Evolutionary conservation across 2,797 vertebrate genomes (phyloP).

Genomic region (Lates japonicus): DNA sequence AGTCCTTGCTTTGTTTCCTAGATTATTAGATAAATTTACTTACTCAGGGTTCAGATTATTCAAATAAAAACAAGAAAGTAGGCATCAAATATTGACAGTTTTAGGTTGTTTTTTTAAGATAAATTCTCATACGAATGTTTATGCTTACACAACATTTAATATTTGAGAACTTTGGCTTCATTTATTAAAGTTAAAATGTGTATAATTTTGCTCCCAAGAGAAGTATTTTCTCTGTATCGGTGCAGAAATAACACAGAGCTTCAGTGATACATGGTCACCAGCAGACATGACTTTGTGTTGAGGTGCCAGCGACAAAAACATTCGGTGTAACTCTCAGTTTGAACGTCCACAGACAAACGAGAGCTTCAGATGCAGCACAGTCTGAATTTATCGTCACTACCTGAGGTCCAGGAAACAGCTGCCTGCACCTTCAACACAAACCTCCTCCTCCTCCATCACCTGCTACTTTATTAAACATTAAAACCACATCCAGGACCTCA

Average conservation of each 20-base stretch:
- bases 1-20: not conserved
- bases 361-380: slow-evolving; percentile 56
- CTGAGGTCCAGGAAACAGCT: slow-evolving; percentile 62
- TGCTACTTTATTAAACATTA: slow-evolving; percentile 44
- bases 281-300: not conserved
- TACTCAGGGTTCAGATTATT: not conserved
- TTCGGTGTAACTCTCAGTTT: slow-evolving; percentile 26
- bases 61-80: not conserved
- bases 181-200: too few relatives aligned
- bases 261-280: not conserved
- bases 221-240: too few relatives aligned
- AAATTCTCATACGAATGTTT: too few relatives aligned
- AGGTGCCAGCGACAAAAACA: not conserved
- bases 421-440: slow-evolving; percentile 50
- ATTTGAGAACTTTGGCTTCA: not conserved
- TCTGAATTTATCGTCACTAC: slow-evolving; percentile 20
- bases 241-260: too few relatives aligned
- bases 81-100: too few relatives aligned
- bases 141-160: not conserved
- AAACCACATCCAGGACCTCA: slow-evolving; percentile 48
- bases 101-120: too few relatives aligned
- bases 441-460: slow-evolving; percentile 26
- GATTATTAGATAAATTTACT: not conserved
- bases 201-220: too few relatives aligned
- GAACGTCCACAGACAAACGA: slow-evolving; percentile 76